Conservation (phyloP, 2,113 vertebrate genomes). For the Brachypteracias leptosomus region DNA sequence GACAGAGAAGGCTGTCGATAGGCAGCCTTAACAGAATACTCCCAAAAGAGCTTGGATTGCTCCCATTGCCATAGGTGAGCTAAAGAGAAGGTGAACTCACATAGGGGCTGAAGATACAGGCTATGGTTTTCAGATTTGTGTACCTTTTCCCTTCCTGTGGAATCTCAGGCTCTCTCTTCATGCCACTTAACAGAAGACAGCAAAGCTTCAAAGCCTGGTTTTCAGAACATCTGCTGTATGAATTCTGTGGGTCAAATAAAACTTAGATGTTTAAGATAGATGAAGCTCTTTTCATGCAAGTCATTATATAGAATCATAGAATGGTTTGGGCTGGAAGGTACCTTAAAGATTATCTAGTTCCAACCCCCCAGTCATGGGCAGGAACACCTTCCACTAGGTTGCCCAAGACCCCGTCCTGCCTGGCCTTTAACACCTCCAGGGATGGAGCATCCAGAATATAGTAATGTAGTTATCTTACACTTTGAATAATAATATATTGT, state of each 20-base stretch:
- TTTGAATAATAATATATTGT: not conserved
- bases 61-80: not conserved
- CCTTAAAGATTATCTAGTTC: no score
- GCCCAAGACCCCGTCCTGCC: no score
- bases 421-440: no score
- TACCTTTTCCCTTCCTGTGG: not conserved
- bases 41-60: not conserved
- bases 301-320: not conserved
- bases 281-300: not conserved
- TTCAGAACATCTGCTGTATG: not conserved
- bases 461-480: not conserved
- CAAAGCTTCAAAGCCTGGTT: not conserved
- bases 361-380: no score
- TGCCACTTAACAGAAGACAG: not conserved
- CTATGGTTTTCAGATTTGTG: not conserved
- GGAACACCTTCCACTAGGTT: no score
- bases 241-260: not conserved
- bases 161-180: not conserved
- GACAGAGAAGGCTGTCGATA: not conserved
- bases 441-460: not conserved
- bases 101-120: not conserved
- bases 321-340: no score
- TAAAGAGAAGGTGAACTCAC: not conserved
- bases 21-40: not conserved
- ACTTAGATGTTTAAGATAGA: not conserved